Percentiles rank a stretch among this genome's conserved stretches.
These are phyloP conservation scores for Silurus aristotelis DNA, from an alignment of 2,797 vertebrate genomes.

Conservation along the genomic window DNA sequence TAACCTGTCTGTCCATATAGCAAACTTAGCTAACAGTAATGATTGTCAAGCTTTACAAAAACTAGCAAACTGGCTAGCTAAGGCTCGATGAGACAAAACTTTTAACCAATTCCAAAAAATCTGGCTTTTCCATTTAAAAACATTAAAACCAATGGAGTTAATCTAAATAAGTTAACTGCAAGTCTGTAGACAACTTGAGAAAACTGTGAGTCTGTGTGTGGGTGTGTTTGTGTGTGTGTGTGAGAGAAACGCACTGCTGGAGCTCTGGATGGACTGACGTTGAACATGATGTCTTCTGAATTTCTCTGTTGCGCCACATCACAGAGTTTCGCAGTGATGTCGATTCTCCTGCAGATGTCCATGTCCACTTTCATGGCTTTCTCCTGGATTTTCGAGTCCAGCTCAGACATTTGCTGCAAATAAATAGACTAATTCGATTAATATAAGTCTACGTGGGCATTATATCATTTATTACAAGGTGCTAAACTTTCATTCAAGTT, in stretches of 20 bases:
- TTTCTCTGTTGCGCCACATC: constrained; percentile 98
- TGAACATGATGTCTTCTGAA: constrained; percentile 99
- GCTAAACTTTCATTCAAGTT: background rate
- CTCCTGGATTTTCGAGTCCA: constrained; percentile 98
- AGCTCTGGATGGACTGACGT: constrained; percentile 78
- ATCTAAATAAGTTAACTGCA: background rate
- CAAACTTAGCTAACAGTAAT: background rate
- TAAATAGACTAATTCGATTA: background rate
- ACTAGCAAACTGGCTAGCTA: background rate
- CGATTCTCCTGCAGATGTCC: constrained; percentile 98
- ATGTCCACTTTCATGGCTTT: constrained; percentile 98
- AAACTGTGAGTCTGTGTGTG: background rate
- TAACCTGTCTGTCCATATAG: background rate
- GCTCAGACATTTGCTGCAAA: constrained; percentile 95
- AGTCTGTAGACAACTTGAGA: background rate
- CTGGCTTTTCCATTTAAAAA: no score
- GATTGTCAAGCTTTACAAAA: background rate
- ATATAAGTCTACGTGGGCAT: background rate
- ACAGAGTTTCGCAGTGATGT: constrained; percentile 98
- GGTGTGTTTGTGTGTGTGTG: background rate
- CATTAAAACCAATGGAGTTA: no score
- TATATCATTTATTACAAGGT: background rate
- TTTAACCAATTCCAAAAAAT: no score
- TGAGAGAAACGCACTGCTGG: constrained; percentile 64
- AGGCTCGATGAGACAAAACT: background rate